Base-by-base conservation (phyloP, 2,113 vertebrate species). In the Psilopogon haemacephalus region DNA sequence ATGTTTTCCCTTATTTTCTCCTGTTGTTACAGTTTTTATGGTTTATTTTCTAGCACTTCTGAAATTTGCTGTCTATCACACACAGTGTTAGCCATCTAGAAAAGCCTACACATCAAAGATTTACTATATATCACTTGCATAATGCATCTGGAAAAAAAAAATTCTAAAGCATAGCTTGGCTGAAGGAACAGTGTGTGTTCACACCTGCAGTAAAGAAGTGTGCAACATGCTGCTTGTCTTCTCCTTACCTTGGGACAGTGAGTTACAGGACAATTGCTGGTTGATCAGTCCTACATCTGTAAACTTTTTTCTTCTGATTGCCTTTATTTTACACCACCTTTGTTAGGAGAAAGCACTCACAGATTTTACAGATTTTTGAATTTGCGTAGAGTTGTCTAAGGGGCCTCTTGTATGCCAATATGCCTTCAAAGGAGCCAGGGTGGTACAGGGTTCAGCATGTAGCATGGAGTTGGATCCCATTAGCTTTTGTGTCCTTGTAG, bases 1-100 rank as follows among this genome's bases (percentile, higher is more conserved):
- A 52, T 77, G n/a, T 21, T 93, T 83, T 67, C 80, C 50, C 58
- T 95, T 5, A 33, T 77, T 83, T 94, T 95, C 44, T 94, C 35
- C 21, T 69, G 20, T 28, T 91, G 44, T 56, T 95, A 60, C 6
- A 68, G 7, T 63, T 94, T 80, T 37, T 42, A 40, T 28, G 1
- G 33, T 50, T 48, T 74, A 9, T 46, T 67, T 46, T 46, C 59
- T 92, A 86, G 38, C 50, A 38, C 26, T 93, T 42, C 68, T 55
- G 58, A 92, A 90, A 69, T 77, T 83, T 28, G 59, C 91, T 94
- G 65, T 84, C 59, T 84, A 27, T 48, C 40, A 58, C 59, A 93
- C 65, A 28, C 28, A 59, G 26, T 13, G 32, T 85, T 88, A 95
- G 42, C 77, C 65, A 59, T 87, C 89, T 77, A 48, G 67, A 63